A percentile compares a stretch with the other conserved stretches of the same genome.
Evolutionary conservation across 2,888 invertebrate genomes (phyloP).

Genomic region (Vandiemenella viatica): DNA sequence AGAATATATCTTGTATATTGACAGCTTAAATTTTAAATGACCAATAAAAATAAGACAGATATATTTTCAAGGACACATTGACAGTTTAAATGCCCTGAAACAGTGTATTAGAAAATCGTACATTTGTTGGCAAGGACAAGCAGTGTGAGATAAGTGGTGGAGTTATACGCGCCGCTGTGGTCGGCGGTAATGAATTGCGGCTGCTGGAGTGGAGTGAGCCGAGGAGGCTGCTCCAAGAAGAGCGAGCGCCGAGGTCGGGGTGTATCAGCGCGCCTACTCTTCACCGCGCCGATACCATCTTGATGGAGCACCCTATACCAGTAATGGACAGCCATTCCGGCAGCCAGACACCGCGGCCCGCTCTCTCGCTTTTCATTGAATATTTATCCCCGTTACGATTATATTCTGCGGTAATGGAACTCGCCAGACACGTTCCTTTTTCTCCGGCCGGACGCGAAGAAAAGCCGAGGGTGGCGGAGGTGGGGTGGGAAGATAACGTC

Average conservation of each 20-base stretch:
- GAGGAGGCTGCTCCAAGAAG: no score
- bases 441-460: neutral
- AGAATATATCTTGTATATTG: no score
- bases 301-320: conserved; percentile 12
- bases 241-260: neutral
- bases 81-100: no score
- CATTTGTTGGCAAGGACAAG: no score
- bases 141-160: no score
- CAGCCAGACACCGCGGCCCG: neutral
- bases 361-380: conserved; percentile 8
- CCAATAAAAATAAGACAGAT: no score
- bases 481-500: neutral
- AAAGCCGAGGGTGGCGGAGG: neutral
- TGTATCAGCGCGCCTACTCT: neutral
- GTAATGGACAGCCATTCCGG: conserved; percentile 10
- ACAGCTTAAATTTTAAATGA: no score
- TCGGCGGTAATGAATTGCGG: neutral
- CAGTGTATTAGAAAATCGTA: no score
- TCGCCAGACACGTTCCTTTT: neutral
- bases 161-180: no score
- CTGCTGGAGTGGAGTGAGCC: neutral
- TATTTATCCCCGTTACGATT: conserved; percentile 11
- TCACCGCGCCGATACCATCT: conserved; percentile 8
- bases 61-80: no score
- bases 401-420: conserved; percentile 1